phyloP scores from a whole-genome alignment of 2,888 invertebrate genomes.

The Apantesis nais region DNA sequence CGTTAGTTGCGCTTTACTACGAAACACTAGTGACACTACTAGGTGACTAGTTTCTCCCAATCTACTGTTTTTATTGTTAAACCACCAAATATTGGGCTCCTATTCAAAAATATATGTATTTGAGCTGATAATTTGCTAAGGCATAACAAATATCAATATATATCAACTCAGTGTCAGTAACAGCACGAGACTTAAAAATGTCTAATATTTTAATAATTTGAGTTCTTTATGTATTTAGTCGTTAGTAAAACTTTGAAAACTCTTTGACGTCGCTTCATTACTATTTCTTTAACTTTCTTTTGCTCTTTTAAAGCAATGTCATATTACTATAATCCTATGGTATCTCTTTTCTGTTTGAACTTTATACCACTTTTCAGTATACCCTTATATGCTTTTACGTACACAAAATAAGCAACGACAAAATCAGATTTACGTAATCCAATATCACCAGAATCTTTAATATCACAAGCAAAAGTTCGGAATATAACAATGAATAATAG shows the following conservation, averaged over 20 bases:
- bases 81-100: no score
- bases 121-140: no score
- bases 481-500: conserved; percentile 43
- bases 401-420: conserved; percentile 19
- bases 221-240: background rate
- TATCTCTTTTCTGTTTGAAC: conserved; percentile 7
- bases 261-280: conserved; percentile 6
- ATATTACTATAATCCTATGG: conserved; percentile 11
- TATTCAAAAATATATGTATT: no score
- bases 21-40: background rate
- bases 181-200: no score
- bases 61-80: no score
- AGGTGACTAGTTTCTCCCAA: no score
- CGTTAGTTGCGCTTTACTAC: background rate
- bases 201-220: background rate
- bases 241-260: conserved; percentile 1
- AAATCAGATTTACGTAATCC: conserved; percentile 46
- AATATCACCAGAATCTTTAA: conserved; percentile 51
- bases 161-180: background rate
- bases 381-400: conserved; percentile 22
- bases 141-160: background rate
- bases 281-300: no score
- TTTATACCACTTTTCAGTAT: conserved; percentile 9
- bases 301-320: conserved; percentile 10
- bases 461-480: conserved; percentile 40